phyloP scores from a whole-genome alignment of 2,113 vertebrate species.

The Carlito syrichta region DNA sequence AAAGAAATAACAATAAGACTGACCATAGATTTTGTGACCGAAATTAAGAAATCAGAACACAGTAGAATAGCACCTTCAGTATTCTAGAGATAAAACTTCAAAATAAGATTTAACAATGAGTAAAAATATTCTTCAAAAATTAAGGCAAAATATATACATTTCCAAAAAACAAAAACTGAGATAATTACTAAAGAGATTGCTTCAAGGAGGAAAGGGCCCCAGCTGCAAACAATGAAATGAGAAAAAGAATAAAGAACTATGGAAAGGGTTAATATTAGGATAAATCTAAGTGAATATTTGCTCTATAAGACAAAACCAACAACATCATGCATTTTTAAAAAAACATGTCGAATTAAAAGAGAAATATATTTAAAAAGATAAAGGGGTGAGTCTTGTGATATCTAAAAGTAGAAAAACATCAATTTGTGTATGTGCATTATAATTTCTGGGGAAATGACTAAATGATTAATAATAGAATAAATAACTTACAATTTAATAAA shows the following conservation, averaged over 20 bases:
- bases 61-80: background rate
- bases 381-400: background rate
- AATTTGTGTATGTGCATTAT: background rate
- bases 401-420: background rate
- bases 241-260: background rate
- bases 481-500: background rate
- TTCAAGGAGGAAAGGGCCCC: background rate
- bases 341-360: background rate
- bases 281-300: background rate
- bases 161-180: background rate
- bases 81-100: background rate
- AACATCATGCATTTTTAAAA: background rate
- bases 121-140: background rate
- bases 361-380: background rate
- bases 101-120: background rate
- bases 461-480: background rate
- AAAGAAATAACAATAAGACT: background rate
- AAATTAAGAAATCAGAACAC: background rate
- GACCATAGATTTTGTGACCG: background rate
- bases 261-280: background rate
- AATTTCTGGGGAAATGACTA: background rate
- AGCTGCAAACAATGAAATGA: background rate
- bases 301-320: background rate
- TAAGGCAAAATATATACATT: background rate
- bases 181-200: background rate